phyloP scores from a whole-genome alignment of 1,140 invertebrate genomes.

The Musca domestica region DNA sequence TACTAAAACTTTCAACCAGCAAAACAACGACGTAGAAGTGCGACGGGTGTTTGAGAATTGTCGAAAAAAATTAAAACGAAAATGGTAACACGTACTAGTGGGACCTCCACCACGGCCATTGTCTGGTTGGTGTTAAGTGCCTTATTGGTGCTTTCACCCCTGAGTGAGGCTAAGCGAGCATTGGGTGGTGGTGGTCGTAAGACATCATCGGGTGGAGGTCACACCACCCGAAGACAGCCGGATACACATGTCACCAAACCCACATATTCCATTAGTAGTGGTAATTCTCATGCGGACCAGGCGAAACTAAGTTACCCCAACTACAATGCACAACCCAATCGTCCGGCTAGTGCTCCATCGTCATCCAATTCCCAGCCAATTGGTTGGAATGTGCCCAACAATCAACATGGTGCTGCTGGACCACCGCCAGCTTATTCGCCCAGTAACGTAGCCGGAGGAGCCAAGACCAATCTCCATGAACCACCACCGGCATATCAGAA shows the following conservation, averaged over 20 bases:
- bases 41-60: too few relatives aligned
- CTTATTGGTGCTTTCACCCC: not conserved
- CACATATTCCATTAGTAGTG: slow-evolving; percentile 32
- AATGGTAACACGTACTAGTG: slow-evolving; percentile 7
- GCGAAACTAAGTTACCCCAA: slow-evolving; percentile 49
- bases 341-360: slow-evolving; percentile 27
- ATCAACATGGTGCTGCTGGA: slow-evolving; percentile 27
- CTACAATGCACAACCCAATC: slow-evolving; percentile 49
- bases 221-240: slow-evolving; percentile 22
- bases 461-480: slow-evolving; percentile 43
- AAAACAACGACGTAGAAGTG: too few relatives aligned
- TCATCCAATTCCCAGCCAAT: slow-evolving; percentile 26
- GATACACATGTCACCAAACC: slow-evolving; percentile 51
- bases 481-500: slow-evolving; percentile 41
- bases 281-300: slow-evolving; percentile 44
- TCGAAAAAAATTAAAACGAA: not conserved
- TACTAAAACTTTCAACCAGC: too few relatives aligned
- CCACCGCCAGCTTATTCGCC: slow-evolving; percentile 46
- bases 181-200: slow-evolving; percentile 22
- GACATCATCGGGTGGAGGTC: slow-evolving; percentile 6
- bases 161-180: slow-evolving; percentile 19
- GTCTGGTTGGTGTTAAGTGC: not conserved
- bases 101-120: not conserved
- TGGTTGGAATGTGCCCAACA: slow-evolving; percentile 50
- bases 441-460: slow-evolving; percentile 39